phyloP scores from a whole-genome alignment of 2,797 vertebrate species.

The Micromesistius poutassou region DNA sequence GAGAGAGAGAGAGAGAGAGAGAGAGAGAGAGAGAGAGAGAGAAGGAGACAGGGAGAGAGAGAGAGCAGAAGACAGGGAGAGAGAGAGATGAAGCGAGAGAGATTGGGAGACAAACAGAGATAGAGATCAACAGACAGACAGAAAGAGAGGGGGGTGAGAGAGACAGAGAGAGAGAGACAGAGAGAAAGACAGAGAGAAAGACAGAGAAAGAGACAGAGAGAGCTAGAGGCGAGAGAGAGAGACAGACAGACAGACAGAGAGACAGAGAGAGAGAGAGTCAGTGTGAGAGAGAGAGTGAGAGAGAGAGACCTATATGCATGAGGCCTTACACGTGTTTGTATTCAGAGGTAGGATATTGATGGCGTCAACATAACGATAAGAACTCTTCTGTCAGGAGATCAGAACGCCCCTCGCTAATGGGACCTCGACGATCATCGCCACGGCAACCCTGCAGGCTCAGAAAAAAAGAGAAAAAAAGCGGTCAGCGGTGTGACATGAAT shows the following conservation, averaged over 20 bases:
- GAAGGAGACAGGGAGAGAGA: too few species aligned
- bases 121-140: background rate
- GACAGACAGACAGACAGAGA: background rate
- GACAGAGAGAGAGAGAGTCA: background rate
- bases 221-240: background rate
- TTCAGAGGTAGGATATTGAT: conserved; percentile 42
- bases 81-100: too few species aligned
- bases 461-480: background rate
- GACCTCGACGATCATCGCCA: conserved; percentile 48
- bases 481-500: conserved; percentile 68
- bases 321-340: conserved; percentile 32
- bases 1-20: background rate
- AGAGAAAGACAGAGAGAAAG: background rate
- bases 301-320: background rate
- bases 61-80: too few species aligned
- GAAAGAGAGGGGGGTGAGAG: background rate
- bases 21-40: background rate
- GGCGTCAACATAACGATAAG: conserved; percentile 43
- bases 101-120: too few species aligned
- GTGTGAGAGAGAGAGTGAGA: background rate
- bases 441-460: conserved; percentile 45
- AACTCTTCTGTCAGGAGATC: conserved; percentile 52
- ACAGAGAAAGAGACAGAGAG: background rate
- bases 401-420: conserved; percentile 53
- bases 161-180: background rate